Base-by-base conservation (phyloP, 1,140 invertebrate genomes). In the Diachasma alloeum region DNA sequence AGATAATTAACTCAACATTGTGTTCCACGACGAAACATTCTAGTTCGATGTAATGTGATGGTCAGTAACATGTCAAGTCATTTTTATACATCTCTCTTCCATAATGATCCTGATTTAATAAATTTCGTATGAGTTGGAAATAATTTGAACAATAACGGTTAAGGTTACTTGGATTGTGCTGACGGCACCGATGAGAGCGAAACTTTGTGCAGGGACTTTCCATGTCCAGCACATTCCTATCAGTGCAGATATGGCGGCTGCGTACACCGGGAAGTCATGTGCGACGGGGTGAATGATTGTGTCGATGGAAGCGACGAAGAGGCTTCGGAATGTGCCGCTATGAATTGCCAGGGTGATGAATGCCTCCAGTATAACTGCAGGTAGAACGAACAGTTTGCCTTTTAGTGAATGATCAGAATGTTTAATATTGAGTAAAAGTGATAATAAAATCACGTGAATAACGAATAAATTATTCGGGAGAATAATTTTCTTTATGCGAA, bases 201-300 rank as follows among this genome's bases (percentile, higher is more conserved):
- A 11, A 66, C 72, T 10, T 74, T 86, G 0, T 91, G 90, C 72
- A 81, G 83, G 0, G 82, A 81, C 6, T 86, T 83, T 36, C 77
- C 74, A 0, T 92, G 91, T 81, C 83, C 86, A 0, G 70, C 76
- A 0, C 82, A 88, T 71, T 79, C 87, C 37, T 91, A 89, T 76
- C 86, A 87, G 39, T 92, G 91, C 72, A 85, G 85, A 1, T 92
- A 92, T 74, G 91, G 92, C 79, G 92, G 91, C 39, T 96, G 95
- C 81, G 92, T 95, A 36, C 88, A 93, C 78, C 85, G 87, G 8
- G 89, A 90, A 66, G 91, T 92, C 88, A 87, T 92, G 17, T 94
- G 93, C 83, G 92, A 94, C 82, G 92, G 92, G 10, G 81, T 91
- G 8, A 91, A 93, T 81, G 93, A 94, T 80, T 94, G 93, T 81